Base-by-base conservation (phyloP, 2,113 vertebrate genomes). In the Mesoclemmys tuberculata region DNA sequence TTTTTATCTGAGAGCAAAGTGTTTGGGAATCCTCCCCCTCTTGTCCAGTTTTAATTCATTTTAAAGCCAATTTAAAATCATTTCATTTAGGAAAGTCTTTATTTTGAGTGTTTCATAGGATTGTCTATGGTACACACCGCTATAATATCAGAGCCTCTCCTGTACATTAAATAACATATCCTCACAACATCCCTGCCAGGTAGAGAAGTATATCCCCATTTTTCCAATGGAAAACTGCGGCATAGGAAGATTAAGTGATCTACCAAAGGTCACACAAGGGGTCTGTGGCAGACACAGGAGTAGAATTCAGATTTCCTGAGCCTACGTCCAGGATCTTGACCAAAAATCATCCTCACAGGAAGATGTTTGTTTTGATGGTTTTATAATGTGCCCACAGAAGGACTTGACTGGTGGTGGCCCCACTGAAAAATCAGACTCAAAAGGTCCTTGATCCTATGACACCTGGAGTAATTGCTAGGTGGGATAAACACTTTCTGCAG, bases 31-130 rank as follows among this genome's bases (percentile, higher is more conserved):
- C 74, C 26, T 41, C 8, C 14, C 38, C 38, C 10, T 41, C 79
- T 19, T 82, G n/a, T 18, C 93, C 82, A 27, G 19, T 85, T 94
- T 88, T 86, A 85, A 96, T 96, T 96, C 93, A 38, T 85, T 82
- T 92, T 49, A 74, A 78, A 55, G 55, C 41, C 71, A 35, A 85
- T 93, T 94, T 84, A 93, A 85, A 85, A 1, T 64, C 21, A n/a
- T 38, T 51, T 90, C 26, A 9, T 27, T 84, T 24, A n/a, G 58
- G 77, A 80, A 88, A 85, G 55, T 49, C 52, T 75, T 22, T 78
- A 84, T 56, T 35, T 7, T 51, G 77, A 35, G 79, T 22, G 3
- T 48, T 77, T 84, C 84, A 80, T 61, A 71, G 49, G 38, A 29
- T 68, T 91, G 93, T 89, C 87, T 64, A 46, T 64, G 27, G 35